These are phyloP conservation scores for Halocynthia aurantium DNA, from an alignment of 23 tunicate species.

Conservation along the genomic window DNA sequence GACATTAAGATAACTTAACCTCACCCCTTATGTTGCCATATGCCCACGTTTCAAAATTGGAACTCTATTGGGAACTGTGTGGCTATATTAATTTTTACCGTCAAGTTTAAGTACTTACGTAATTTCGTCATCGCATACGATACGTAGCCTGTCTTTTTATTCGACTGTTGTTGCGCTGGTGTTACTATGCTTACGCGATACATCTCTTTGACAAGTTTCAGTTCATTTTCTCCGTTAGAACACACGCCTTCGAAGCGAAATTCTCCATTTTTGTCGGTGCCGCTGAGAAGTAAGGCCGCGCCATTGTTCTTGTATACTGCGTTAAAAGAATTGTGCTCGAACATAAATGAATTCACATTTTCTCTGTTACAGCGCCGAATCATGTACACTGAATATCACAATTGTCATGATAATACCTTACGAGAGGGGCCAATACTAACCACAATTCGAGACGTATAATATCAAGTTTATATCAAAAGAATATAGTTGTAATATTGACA, in stretches of 20 bases:
- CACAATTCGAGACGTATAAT: too few species aligned
- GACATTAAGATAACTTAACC: too few species aligned
- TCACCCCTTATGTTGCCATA: too few species aligned
- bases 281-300: constrained; percentile 7
- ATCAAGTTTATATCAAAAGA: too few species aligned
- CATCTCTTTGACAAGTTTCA: constrained; percentile 17
- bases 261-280: constrained; percentile 16
- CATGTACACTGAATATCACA: too few species aligned
- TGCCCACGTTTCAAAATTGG: too few species aligned
- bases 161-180: constrained; percentile 3
- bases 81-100: background rate
- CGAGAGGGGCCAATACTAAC: too few species aligned
- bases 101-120: background rate
- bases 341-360: too few species aligned
- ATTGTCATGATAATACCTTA: too few species aligned
- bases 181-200: constrained; percentile 9
- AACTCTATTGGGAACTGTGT: too few species aligned
- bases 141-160: background rate
- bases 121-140: constrained; percentile 14
- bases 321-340: background rate
- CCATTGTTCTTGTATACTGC: constrained; percentile 18
- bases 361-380: too few species aligned
- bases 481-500: too few species aligned
- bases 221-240: constrained; percentile 20
- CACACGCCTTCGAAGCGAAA: constrained; percentile 18